These are phyloP conservation scores for Thumatha senex DNA, from an alignment of 2,888 invertebrate species.

Conservation along the genomic window DNA sequence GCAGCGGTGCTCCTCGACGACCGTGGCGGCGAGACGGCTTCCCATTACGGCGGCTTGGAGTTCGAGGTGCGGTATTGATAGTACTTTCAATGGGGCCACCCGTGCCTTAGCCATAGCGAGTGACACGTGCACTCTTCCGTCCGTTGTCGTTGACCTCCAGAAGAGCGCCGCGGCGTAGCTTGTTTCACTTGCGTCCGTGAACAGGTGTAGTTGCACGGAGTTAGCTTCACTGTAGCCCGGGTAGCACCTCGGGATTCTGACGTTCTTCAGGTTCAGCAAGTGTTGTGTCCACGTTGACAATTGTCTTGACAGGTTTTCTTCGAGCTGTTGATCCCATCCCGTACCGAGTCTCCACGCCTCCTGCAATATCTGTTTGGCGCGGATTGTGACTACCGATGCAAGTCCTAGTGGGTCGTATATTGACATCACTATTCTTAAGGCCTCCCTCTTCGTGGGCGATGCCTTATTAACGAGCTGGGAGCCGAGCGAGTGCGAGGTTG, in stretches of 20 bases:
- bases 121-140: not conserved
- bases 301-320: not conserved
- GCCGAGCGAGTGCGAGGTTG: too few species aligned
- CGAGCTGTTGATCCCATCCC: not conserved
- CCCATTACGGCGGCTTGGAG: slow-evolving; percentile 21
- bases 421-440: too few species aligned
- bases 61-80: slow-evolving; percentile 28
- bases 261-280: not conserved
- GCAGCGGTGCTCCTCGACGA: not conserved
- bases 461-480: too few species aligned
- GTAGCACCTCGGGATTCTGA: not conserved
- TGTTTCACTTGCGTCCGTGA: slow-evolving; percentile 16
- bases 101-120: slow-evolving; percentile 23
- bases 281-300: not conserved
- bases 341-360: not conserved
- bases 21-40: slow-evolving; percentile 8
- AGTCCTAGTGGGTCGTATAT: too few species aligned
- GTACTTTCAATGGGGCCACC: slow-evolving; percentile 24
- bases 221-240: not conserved
- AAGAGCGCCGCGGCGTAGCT: slow-evolving; percentile 15
- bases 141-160: slow-evolving; percentile 4
- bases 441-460: too few species aligned
- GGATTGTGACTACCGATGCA: not conserved
- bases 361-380: not conserved
- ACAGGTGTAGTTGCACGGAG: slow-evolving; percentile 13